Evolutionary conservation across 1,140 invertebrate species (phyloP), one percentile per base, ranked within the genome.

Genomic region (Zelostemma sp.): DNA sequence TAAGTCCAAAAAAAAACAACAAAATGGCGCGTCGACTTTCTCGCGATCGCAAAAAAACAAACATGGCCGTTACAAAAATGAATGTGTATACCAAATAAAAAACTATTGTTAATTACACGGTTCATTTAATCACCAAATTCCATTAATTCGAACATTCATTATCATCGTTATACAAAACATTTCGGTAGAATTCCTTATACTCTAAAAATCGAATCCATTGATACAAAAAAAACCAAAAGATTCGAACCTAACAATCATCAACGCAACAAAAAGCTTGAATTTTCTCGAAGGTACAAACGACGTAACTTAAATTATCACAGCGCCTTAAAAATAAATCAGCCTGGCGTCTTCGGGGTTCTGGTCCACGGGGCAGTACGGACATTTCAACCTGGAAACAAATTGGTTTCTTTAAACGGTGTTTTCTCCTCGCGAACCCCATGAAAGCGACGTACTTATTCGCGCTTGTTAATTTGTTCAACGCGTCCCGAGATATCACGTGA

Each of bases 401-500:
- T 77, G 72, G 58, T 78, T 76, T 71, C 73, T 81, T 79, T 75
- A 74, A 80, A 81, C 77, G 76, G 76, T 78, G 72, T 77, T 79
- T 79, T 77, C 73, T 28, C 8, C n/a, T n/a, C n/a, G n/a, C n/a
- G n/a, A n/a, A 35, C 11, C 75, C 12, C 68, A 62, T 71, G 53
- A 58, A 63, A 75, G 76, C 19, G 66, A 79, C 88, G 85, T 89
- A 97, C 95, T 98, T 98, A 82, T 93, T 95, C 15, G 94, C 94
- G 80, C 90, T 95, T 50, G 94, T 93, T 53, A 99, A 89, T 87
- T 99, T 99, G 80, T 94, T 94, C 31, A 99, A 88, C 46, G 98
- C 98, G 87, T 99, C 97, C 69, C 94, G 89, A 1, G 97, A 98
- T 68, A 99, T 99, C 38, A 99, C 97, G 87, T 99, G 97, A 16